A percentile compares a stretch with the other conserved stretches of the same genome.
These are phyloP conservation scores for Idaea aversata DNA, from an alignment of 2,888 invertebrate genomes.

Conservation along the genomic window DNA sequence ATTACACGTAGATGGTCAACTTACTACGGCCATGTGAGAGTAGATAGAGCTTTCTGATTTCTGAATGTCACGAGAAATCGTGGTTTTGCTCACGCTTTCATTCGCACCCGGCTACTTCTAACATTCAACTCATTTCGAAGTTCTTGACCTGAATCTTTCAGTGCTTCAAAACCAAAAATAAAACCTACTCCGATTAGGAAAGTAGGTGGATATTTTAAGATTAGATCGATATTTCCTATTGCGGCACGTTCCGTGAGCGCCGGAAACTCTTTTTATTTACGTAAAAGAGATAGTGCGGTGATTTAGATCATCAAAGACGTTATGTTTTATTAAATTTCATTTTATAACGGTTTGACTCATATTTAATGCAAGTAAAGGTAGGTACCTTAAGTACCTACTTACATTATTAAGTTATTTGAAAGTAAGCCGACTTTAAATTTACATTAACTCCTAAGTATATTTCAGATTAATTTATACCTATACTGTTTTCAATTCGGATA, in stretches of 20 bases:
- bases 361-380: background rate
- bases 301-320: background rate
- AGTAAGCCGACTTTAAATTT: too few relatives aligned
- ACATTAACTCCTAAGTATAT: too few relatives aligned
- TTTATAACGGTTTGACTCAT: background rate
- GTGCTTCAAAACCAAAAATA: background rate
- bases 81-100: slow-evolving; percentile 37
- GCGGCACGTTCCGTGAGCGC: background rate
- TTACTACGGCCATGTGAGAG: slow-evolving; percentile 34
- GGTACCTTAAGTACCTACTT: too few relatives aligned
- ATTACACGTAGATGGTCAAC: slow-evolving; percentile 30
- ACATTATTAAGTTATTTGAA: too few relatives aligned
- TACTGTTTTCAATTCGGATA: too few relatives aligned
- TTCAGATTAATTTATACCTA: too few relatives aligned
- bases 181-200: background rate
- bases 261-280: background rate
- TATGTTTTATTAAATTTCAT: background rate
- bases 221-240: background rate
- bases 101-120: slow-evolving; percentile 12
- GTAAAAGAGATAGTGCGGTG: slow-evolving; percentile 3
- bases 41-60: slow-evolving; percentile 15
- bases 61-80: slow-evolving; percentile 49
- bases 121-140: slow-evolving; percentile 2
- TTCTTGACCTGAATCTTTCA: slow-evolving; percentile 8
- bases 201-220: background rate